A percentile compares a stretch with the other conserved stretches of the same genome.
Conservation (phyloP, 2,113 vertebrate genomes). For the Nicator chloris region DNA sequence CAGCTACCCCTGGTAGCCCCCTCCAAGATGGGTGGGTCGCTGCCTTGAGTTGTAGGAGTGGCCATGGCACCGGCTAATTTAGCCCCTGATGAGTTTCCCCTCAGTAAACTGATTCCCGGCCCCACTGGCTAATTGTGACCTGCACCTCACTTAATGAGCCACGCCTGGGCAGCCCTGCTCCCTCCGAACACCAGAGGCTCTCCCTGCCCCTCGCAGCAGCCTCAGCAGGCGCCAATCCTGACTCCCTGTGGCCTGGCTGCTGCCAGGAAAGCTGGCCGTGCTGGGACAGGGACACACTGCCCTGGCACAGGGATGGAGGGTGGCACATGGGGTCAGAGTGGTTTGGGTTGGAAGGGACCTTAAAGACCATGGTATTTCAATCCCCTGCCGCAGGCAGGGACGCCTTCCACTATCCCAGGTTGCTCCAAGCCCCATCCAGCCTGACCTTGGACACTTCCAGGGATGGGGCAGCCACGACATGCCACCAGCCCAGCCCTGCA, state of each 20-base stretch:
- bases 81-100: not conserved
- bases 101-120: not conserved
- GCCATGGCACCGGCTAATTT: not conserved
- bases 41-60: not conserved
- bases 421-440: not conserved
- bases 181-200: not conserved
- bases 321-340: not conserved
- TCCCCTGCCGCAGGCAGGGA: not conserved
- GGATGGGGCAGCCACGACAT: not conserved
- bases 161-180: not conserved
- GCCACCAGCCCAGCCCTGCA: not conserved
- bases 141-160: not conserved
- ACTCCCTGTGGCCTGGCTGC: not conserved
- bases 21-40: not conserved
- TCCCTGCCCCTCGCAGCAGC: not conserved
- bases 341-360: not conserved
- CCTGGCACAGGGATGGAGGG: not conserved
- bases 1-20: no score
- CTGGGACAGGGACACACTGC: accelerated
- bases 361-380: accelerated
- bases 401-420: not conserved
- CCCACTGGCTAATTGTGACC: not conserved
- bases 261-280: not conserved
- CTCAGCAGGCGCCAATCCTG: not conserved
- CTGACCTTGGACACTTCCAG: not conserved